phyloP scores from a whole-genome alignment of 2,113 vertebrate species.

The Varanus salvator region DNA sequence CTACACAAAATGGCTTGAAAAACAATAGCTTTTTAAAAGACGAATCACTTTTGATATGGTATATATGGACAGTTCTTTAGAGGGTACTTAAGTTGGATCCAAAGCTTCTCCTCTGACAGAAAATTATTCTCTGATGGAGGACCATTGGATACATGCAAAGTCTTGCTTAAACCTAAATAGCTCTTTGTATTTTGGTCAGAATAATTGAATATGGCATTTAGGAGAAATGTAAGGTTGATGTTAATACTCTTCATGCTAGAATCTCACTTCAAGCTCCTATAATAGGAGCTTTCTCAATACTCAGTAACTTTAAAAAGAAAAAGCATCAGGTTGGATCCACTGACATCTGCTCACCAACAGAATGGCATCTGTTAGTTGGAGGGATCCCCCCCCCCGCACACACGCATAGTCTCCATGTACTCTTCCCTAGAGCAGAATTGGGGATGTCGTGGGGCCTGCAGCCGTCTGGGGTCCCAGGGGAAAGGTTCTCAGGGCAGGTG shows the following conservation, averaged over 20 bases:
- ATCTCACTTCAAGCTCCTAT: constrained; percentile 10
- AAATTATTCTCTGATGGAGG: not conserved
- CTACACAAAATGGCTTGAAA: not conserved
- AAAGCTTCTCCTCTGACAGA: not conserved
- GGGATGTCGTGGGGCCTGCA: not conserved
- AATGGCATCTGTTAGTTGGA: not conserved
- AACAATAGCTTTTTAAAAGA: not conserved
- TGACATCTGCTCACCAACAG: not conserved
- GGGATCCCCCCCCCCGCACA: too few relatives aligned
- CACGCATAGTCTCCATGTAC: too few relatives aligned
- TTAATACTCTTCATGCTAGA: constrained; percentile 6
- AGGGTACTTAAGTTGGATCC: not conserved
- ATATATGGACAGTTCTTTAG: not conserved
- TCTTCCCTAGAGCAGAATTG: not conserved
- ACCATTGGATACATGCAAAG: not conserved
- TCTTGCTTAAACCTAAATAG: not conserved
- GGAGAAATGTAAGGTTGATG: not conserved
- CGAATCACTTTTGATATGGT: not conserved
- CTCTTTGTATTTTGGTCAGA: not conserved
- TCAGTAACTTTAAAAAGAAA: not conserved
- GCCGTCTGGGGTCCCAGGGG: too few relatives aligned
- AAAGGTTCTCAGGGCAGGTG: too few relatives aligned
- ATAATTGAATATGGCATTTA: not conserved
- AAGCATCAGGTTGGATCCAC: not conserved
- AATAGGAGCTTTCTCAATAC: not conserved